Conservation (phyloP, 2,888 invertebrate species). For the Tiliacea citrago region DNA sequence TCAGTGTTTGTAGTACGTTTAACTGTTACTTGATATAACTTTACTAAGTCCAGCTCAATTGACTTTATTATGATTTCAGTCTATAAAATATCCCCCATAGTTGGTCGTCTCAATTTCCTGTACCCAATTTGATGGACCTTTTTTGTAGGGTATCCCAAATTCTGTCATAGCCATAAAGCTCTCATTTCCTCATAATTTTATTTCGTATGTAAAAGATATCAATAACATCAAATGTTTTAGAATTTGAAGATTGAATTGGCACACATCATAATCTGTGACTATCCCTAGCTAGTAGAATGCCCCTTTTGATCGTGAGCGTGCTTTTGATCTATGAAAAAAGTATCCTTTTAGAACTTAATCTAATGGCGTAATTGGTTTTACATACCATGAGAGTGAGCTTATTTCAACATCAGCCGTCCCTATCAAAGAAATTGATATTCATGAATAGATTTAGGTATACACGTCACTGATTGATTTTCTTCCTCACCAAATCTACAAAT, state of each 20-base stretch:
- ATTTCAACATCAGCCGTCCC: not conserved
- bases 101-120: slow-evolving; percentile 14
- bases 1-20: not conserved
- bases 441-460: not conserved
- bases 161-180: slow-evolving; percentile 24
- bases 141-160: slow-evolving; percentile 11
- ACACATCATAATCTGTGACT: not conserved
- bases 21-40: not conserved
- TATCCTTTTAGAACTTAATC: not conserved
- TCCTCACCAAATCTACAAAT: not conserved
- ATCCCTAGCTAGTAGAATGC: not conserved
- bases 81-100: not conserved
- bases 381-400: not conserved
- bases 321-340: not conserved
- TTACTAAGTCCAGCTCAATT: not conserved
- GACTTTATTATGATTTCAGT: not conserved
- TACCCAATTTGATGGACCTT: slow-evolving; percentile 6
- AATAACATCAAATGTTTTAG: slow-evolving; percentile 24
- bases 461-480: not conserved
- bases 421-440: not conserved
- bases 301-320: slow-evolving; percentile 3
- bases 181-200: slow-evolving; percentile 17
- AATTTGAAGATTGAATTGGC: slow-evolving; percentile 24
- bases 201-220: slow-evolving; percentile 23
- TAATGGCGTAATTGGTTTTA: not conserved